phyloP scores from a whole-genome alignment of 1,140 invertebrate species.

The Leptinotarsa undecemlineata region DNA sequence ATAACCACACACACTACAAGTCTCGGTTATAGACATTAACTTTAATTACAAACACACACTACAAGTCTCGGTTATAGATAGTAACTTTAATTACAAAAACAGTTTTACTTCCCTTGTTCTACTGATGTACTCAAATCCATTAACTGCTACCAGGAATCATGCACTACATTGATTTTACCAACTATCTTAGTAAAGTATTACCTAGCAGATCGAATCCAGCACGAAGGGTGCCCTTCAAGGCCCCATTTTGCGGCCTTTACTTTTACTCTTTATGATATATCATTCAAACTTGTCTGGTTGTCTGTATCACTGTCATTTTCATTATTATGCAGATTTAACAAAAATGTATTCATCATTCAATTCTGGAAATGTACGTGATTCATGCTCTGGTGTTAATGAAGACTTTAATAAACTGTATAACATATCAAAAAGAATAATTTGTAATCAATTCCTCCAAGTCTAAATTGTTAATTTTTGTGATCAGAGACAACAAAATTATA shows the following conservation, averaged over 20 bases:
- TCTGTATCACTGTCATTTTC: not conserved
- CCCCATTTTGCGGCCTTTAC: not conserved
- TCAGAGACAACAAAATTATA: not conserved
- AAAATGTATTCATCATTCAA: not conserved
- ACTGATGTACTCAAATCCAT: too few relatives aligned
- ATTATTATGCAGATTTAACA: not conserved
- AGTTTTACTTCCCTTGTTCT: too few relatives aligned
- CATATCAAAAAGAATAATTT: not conserved
- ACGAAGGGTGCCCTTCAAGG: not conserved
- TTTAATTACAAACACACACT: not conserved
- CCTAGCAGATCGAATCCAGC: too few relatives aligned
- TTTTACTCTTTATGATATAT: not conserved
- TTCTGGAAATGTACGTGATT: not conserved
- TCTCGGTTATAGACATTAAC: conserved; percentile 17
- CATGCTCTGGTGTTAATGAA: not conserved
- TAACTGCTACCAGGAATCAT: too few relatives aligned
- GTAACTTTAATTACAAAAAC: not conserved
- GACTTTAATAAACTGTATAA: not conserved
- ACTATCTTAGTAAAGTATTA: too few relatives aligned
- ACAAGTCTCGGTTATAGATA: conserved; percentile 24
- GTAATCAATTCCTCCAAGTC: not conserved
- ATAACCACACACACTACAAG: conserved; percentile 19
- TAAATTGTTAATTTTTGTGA: not conserved
- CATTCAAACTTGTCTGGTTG: not conserved
- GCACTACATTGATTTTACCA: too few relatives aligned